Base-by-base conservation (phyloP, 2,113 vertebrate genomes). In the Terrapene triunguis region DNA sequence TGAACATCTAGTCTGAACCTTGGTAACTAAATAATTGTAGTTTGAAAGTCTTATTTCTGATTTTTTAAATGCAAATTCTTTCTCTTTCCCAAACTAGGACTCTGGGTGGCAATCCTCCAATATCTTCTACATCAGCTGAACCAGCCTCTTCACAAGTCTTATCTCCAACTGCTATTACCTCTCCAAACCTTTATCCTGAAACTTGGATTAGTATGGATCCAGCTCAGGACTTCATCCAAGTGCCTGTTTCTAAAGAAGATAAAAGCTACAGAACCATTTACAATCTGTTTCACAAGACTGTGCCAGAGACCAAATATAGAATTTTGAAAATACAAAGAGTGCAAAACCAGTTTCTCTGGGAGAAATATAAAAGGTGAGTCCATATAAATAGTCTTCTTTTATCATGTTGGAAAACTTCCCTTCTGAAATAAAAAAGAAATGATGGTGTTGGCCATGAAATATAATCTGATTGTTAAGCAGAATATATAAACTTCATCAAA, bases 291-390 rank as follows among this genome's bases (percentile, higher is more conserved):
- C 99, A 99, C 98, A 99, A 99, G 98, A 99, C 99, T 5, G 99
- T 99, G 94, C 99, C 99, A 1, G 99, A 99, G 97, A 99, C 99
- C 98, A 99, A 99, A 98, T 99, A 99, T 24, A 99, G 97, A 96
- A 99, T 99, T 88, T 96, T 99, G 95, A 99, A 99, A 97, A 99
- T 99, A 97, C 97, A 99, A 89, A 98, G 99, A 35, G 99, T 99
- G 90, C 99, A 99, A 97, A 99, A 99, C 96, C 99, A 99, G 82
- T 99, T 99, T 97, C 99, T 99, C 42, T 99, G 99, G 99, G 99
- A 99, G 98, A 99, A 99, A 91, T 99, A 99, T 80, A 99, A 99
- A 98, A 99, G 99, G 99, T 99, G 97, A 98, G 99, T 90, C 44
- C 47, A 47, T 3, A 54, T 51, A 38, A 79, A 54, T 35, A 5